Percentiles rank a stretch among this genome's conserved stretches.
These are phyloP conservation scores for Cataglyphis hispanica DNA, from an alignment of 1,140 invertebrate species.

Conservation along the genomic window DNA sequence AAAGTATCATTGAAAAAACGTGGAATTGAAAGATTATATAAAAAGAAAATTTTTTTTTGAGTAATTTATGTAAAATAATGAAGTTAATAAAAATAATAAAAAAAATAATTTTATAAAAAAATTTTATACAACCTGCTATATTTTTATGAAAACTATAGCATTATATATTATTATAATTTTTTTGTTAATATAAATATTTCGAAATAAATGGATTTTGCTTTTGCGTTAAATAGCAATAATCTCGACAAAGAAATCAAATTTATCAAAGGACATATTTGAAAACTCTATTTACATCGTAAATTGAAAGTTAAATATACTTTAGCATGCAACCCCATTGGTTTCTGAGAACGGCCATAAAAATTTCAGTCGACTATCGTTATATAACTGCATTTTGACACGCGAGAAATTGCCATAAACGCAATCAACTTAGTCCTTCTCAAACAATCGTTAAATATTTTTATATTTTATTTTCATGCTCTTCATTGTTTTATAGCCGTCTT, in stretches of 20 bases:
- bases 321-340: constrained; percentile 60
- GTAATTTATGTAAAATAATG: neutral
- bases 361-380: constrained; percentile 22
- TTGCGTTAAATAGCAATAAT: neutral
- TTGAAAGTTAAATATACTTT: constrained; percentile 64
- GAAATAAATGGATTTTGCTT: neutral
- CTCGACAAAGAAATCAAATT: constrained; percentile 10
- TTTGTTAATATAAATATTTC: neutral
- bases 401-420: constrained; percentile 61
- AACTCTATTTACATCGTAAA: constrained; percentile 52
- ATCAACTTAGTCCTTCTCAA: constrained; percentile 50
- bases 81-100: constrained; percentile 12
- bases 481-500: constrained; percentile 26
- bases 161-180: neutral
- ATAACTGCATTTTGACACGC: constrained; percentile 61
- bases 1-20: neutral
- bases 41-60: neutral
- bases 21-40: neutral
- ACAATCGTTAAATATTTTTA: constrained; percentile 68
- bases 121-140: neutral
- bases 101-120: neutral
- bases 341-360: constrained; percentile 12
- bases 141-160: neutral
- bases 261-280: constrained; percentile 35
- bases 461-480: constrained; percentile 44